phyloP scores from a whole-genome alignment of 2,888 invertebrate genomes.

The Alloscopus bannaensis region DNA sequence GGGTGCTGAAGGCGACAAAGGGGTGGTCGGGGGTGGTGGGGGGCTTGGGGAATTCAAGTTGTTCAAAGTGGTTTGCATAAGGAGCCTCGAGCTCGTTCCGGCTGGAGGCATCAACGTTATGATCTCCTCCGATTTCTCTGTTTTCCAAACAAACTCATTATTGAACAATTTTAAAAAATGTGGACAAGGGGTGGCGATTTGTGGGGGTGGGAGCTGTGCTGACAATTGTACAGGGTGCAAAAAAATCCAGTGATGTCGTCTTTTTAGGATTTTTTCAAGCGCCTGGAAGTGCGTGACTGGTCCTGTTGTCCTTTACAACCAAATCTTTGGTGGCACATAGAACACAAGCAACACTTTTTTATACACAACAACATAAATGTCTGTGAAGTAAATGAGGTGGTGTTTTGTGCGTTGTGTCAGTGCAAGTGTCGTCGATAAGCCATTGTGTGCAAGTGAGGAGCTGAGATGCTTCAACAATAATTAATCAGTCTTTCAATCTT shows the following conservation, averaged over 20 bases:
- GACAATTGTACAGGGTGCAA: background rate
- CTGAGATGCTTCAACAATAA: background rate
- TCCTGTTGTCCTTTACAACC: no score
- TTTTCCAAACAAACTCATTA: slow-evolving; percentile 9
- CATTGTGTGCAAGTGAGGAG: background rate
- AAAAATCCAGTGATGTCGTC: background rate
- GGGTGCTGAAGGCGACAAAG: background rate
- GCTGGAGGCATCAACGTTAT: background rate
- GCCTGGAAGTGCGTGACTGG: slow-evolving; percentile 32
- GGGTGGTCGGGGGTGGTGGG: background rate
- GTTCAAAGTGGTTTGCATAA: slow-evolving; percentile 41
- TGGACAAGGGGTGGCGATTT: background rate
- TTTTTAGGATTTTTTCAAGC: slow-evolving; percentile 12
- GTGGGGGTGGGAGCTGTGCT: slow-evolving; percentile 3
- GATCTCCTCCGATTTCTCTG: background rate
- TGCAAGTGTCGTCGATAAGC: background rate
- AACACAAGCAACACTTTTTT: no score
- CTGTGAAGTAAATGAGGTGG: background rate
- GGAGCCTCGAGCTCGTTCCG: slow-evolving; percentile 7
- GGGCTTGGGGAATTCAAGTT: slow-evolving; percentile 32
- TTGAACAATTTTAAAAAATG: background rate
- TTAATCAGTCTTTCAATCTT: slow-evolving; percentile 14
- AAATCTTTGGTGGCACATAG: no score
- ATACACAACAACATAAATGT: no score
- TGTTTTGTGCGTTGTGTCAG: background rate